Conservation (phyloP, 2,797 vertebrate species). For the Corythornis leucogaster region DNA sequence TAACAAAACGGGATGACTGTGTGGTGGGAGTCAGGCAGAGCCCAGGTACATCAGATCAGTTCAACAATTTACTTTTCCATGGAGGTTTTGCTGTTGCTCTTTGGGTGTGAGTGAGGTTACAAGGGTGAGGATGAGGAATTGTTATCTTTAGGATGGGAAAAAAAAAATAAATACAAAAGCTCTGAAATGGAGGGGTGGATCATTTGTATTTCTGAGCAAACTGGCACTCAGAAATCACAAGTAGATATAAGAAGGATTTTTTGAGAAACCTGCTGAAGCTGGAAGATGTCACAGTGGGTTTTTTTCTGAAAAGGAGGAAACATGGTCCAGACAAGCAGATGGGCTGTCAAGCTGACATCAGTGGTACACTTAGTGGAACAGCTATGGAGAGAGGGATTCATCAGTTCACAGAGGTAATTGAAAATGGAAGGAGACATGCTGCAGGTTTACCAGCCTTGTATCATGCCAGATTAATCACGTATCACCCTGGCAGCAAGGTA, state of each 20-base stretch:
- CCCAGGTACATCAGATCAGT: not conserved
- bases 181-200: not conserved
- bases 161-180: not conserved
- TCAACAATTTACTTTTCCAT: not conserved
- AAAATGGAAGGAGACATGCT: constrained; percentile 19
- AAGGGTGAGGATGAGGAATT: not conserved
- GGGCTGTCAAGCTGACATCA: constrained; percentile 64
- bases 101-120: not conserved
- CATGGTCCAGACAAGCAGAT: constrained; percentile 56
- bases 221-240: not conserved
- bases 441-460: constrained; percentile 7
- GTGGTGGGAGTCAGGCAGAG: not conserved
- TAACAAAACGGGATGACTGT: fast-evolving
- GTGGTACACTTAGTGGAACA: constrained; percentile 33
- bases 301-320: constrained; percentile 31
- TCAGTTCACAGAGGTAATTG: constrained; percentile 55
- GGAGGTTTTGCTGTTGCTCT: not conserved
- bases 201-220: not conserved
- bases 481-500: not conserved
- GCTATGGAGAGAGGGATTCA: constrained; percentile 45
- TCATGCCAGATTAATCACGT: constrained; percentile 14
- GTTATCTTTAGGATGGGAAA: not conserved
- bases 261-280: constrained; percentile 48
- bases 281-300: constrained; percentile 6
- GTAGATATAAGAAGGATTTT: not conserved